Base-by-base conservation (phyloP, 2,797 vertebrate genomes). In the Anguilla marmorata region DNA sequence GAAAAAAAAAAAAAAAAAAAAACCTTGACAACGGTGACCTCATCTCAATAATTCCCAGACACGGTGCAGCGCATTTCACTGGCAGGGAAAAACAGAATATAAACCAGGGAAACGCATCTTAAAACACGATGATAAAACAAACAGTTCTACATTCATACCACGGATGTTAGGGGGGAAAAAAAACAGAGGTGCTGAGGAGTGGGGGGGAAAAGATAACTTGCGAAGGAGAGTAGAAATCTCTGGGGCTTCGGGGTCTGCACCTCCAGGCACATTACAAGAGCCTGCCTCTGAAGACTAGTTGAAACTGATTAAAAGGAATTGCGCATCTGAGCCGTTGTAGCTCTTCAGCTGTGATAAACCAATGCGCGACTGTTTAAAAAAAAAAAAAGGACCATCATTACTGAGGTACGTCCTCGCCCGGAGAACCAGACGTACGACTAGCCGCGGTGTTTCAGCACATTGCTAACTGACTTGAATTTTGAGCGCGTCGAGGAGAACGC, bases 241-340 rank as follows among this genome's bases (percentile, higher is more conserved):
- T 87, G 89, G 91, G 90, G 91, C 91, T 89, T 88, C 85, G 86
- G 89, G 90, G 91, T 90, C 74, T 89, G 89, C 88, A 91, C 92
- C 91, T 93, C 87, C 88, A 92, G 92, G 93, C 92, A 93, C 90
- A 91, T 85, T 92, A 89, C 88, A 91, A 91, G 91, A 91, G 90
- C 88, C 87, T 86, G 89, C 90, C 92, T 93, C 90, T 89, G 89
- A 89, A 92, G 92, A 91, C 91, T 89, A 91, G 92, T 92, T 92
- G 91, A 91, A 90, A 91, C 90, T 90, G 91, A 91, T 91, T 92
- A 91, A 92, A 93, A 93, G 92, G 90, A 93, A 92, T 91, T 88
- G 90, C 89, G 91, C 91, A 85, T 89, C 89, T 91, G 89, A 90
- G 91, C 90, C 87, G 88, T 93, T 91, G 92, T 90, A 92, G 87